Conservation (phyloP, 30 jellyfish, hydroid and myxozoan genomes). For the Cassiopea andromeda region DNA sequence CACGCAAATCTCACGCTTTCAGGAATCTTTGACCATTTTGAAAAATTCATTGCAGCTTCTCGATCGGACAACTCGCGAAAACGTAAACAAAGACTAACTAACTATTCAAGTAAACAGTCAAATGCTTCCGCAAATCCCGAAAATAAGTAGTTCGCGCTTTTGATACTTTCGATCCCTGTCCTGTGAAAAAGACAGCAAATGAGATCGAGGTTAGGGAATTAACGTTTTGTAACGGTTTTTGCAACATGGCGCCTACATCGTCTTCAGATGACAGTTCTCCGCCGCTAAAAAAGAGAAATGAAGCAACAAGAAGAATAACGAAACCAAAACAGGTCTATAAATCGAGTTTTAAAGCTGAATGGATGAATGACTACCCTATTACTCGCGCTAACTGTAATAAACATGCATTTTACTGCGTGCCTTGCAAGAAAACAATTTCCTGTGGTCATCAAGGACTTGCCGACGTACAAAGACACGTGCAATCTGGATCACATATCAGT, state of each 20-base stretch:
- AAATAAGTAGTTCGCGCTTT: background rate
- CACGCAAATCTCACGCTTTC: background rate
- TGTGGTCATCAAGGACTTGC: constrained; percentile 76
- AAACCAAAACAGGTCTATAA: background rate
- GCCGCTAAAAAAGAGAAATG: background rate
- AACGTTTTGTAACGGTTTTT: background rate
- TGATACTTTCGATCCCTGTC: background rate
- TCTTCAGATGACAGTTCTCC: background rate
- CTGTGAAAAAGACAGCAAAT: background rate
- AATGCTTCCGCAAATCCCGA: background rate
- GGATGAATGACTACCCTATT: constrained; percentile 59
- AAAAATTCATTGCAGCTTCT: background rate
- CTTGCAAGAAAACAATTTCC: constrained; percentile 47
- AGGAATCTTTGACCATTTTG: background rate
- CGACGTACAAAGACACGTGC: constrained; percentile 72
- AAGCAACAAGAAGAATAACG: background rate
- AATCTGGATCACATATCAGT: constrained; percentile 23
- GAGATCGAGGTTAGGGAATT: background rate
- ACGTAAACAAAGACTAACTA: background rate
- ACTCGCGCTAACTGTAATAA: constrained; percentile 25
- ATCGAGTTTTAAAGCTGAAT: background rate
- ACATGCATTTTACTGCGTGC: constrained; percentile 61
- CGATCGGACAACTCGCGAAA: background rate
- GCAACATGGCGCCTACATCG: background rate
- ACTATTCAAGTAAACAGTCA: background rate